Percentiles rank a stretch among this genome's conserved stretches.
phyloP scores from a whole-genome alignment of 2,113 vertebrate species.

The Zootoca vivipara region DNA sequence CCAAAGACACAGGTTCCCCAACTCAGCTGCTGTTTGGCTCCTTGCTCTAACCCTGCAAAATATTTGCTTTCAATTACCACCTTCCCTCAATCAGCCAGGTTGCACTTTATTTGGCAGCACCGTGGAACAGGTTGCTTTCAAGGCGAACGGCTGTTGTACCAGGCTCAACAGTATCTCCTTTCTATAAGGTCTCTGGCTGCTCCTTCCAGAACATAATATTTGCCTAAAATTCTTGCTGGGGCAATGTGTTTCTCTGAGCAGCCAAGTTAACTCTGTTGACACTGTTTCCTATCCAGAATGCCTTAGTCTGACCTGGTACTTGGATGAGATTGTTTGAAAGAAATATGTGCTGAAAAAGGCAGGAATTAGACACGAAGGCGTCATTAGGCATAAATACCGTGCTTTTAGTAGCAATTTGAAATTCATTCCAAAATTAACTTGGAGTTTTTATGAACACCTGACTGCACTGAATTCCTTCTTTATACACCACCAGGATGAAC shows the following conservation, averaged over 20 bases:
- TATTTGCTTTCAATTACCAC: constrained; percentile 17
- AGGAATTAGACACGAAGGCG: constrained; percentile 24
- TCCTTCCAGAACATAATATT: constrained; percentile 8
- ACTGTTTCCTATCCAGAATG: not conserved
- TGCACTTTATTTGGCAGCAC: not conserved
- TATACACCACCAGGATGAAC: constrained; percentile 36
- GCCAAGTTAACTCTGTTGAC: not conserved
- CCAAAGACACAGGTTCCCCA: not conserved
- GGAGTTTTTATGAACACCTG: constrained; percentile 56
- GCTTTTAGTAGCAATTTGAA: constrained; percentile 49
- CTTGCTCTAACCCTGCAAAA: not conserved
- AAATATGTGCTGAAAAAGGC: constrained; percentile 14
- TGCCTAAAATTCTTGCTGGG: constrained; percentile 5
- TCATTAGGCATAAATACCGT: constrained; percentile 14
- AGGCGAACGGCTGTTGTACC: not conserved
- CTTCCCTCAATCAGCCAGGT: not conserved
- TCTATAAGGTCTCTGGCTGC: not conserved
- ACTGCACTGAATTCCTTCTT: constrained; percentile 68
- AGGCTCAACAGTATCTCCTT: constrained; percentile 2
- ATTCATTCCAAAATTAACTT: constrained; percentile 49
- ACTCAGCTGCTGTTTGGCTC: not conserved
- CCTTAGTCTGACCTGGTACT: not conserved
- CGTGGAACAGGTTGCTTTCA: not conserved
- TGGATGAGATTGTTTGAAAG: not conserved
- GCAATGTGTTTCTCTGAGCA: constrained; percentile 4